Evolutionary conservation across 2,888 invertebrate species (phyloP).

Genomic region (Spatulosminthurus flaviceps): DNA sequence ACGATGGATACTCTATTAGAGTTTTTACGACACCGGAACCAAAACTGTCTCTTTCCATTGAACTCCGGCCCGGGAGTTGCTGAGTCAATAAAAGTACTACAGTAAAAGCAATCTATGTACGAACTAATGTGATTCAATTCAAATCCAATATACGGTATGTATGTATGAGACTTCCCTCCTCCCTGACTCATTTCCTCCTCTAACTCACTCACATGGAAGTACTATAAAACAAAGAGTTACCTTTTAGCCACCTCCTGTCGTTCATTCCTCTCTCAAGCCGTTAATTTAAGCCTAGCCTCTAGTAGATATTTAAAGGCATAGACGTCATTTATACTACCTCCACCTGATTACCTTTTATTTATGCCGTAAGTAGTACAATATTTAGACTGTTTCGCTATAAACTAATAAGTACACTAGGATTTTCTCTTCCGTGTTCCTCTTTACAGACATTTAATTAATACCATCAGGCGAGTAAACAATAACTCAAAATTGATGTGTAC

Average conservation of each 20-base stretch:
- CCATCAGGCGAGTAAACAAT: no score
- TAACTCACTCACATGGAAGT: neutral
- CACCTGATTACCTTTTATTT: no score
- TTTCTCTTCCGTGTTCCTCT: no score
- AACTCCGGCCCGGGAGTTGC: neutral
- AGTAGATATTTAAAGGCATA: no score
- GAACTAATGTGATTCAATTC: neutral
- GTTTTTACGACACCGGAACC: constrained; percentile 10
- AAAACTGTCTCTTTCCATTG: neutral
- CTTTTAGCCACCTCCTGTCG: neutral
- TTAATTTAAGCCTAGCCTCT: no score
- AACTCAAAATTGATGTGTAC: no score
- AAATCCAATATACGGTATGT: neutral
- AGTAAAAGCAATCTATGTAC: neutral
- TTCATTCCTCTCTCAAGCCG: neutral
- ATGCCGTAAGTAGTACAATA: no score
- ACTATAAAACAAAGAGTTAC: neutral
- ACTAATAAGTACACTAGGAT: no score
- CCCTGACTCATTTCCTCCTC: neutral
- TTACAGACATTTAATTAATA: no score
- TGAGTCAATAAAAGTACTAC: constrained; percentile 24
- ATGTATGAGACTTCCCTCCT: neutral
- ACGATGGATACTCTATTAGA: neutral
- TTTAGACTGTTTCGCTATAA: no score
- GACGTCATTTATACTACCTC: no score